A percentile compares a stretch with the other conserved stretches of the same genome.
Evolutionary conservation across 2,888 invertebrate species (phyloP).

Genomic region (Apamea anceps): DNA sequence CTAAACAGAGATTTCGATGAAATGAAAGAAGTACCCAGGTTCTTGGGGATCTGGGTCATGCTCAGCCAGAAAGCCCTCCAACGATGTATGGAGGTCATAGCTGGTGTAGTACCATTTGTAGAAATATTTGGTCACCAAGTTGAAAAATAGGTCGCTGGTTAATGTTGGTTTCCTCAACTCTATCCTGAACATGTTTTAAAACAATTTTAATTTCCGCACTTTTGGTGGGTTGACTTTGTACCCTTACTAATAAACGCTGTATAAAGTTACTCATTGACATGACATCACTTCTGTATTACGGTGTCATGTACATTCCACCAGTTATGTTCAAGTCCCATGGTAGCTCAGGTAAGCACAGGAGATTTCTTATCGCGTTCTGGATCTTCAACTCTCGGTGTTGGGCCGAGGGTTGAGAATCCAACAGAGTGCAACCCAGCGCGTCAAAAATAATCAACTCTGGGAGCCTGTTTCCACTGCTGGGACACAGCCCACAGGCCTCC

Average conservation of each 20-base stretch:
- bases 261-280: conserved; percentile 12
- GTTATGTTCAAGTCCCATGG: not conserved
- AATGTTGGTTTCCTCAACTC: not conserved
- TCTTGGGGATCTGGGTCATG: not conserved
- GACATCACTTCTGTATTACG: not conserved
- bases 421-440: not conserved
- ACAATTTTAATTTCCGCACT: conserved; percentile 4
- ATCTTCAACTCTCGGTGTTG: not conserved
- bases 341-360: not conserved
- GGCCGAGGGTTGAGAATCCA: too few relatives aligned
- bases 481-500: too few relatives aligned
- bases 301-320: not conserved
- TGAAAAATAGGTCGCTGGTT: not conserved
- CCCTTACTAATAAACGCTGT: conserved; percentile 36
- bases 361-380: too few relatives aligned
- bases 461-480: not conserved
- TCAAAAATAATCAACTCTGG: not conserved
- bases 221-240: not conserved
- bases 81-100: not conserved
- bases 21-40: conserved; percentile 42
- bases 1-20: conserved; percentile 19
- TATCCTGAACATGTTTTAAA: conserved; percentile 26
- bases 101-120: not conserved
- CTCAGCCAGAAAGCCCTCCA: not conserved
- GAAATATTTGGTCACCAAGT: not conserved